Conservation (phyloP, 1,140 invertebrate species). For the Notospermus geniculatus region DNA sequence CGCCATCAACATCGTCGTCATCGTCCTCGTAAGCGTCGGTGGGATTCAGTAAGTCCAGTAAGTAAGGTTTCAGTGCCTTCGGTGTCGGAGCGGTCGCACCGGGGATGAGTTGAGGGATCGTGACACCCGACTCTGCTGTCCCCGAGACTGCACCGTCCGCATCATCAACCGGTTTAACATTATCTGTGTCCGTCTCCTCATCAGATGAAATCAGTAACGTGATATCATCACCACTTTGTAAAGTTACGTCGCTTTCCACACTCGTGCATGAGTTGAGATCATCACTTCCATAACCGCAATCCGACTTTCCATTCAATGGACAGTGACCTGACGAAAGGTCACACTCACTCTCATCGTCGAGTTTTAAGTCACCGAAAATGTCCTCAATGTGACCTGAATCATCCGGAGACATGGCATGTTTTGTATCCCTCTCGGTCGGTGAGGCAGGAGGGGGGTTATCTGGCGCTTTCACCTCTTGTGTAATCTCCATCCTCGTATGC, state of each 20-base stretch:
- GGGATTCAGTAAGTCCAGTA: constrained; percentile 1
- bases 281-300: too few relatives aligned
- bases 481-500: not conserved
- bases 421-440: not conserved
- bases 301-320: too few relatives aligned
- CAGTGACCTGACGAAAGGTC: not conserved
- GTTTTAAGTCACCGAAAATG: constrained; percentile 1
- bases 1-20: not conserved
- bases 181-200: not conserved
- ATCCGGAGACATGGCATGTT: not conserved
- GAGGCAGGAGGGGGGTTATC: not conserved
- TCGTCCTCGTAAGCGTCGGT: not conserved
- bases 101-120: not conserved
- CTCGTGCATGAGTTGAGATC: not conserved
- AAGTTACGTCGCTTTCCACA: not conserved
- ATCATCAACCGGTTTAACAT: not conserved
- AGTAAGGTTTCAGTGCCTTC: not conserved
- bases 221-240: not conserved
- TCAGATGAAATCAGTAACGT: not conserved
- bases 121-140: not conserved
- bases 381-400: not conserved
- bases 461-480: not conserved
- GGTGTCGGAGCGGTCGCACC: not conserved
- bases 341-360: not conserved
- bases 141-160: not conserved